phyloP scores from a whole-genome alignment of 2,113 vertebrate genomes.

The Tragelaphus strepsiceros region DNA sequence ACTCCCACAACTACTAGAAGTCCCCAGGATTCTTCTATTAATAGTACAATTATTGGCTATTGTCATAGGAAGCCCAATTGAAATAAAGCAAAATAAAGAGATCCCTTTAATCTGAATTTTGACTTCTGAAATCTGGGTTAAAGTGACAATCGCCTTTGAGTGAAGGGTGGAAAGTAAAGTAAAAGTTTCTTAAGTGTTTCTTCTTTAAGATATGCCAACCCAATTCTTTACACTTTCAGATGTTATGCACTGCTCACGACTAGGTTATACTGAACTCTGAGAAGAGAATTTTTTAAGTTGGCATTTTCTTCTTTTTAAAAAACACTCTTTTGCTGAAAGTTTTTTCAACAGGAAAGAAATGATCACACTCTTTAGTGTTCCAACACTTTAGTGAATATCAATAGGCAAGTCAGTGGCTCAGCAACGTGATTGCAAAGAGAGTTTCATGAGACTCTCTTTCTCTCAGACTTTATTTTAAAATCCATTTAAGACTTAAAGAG shows the following conservation, averaged over 20 bases:
- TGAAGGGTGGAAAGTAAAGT: not conserved
- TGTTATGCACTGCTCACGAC: not conserved
- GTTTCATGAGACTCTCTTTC: not conserved
- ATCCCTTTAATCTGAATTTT: not conserved
- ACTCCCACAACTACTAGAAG: not conserved
- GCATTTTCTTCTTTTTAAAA: conserved; percentile 38
- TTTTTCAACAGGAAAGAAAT: conserved; percentile 48
- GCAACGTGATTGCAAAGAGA: not conserved
- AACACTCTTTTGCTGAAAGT: not conserved
- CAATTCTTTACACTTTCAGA: not conserved
- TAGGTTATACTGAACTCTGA: not conserved
- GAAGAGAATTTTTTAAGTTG: not conserved
- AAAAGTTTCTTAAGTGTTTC: not conserved
- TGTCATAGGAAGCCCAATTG: not conserved
- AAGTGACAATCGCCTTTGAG: not conserved
- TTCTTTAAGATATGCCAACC: not conserved
- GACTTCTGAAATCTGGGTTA: not conserved
- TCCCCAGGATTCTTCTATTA: not conserved
- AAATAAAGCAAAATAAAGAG: not conserved
- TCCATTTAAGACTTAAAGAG: not conserved
- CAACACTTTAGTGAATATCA: not conserved
- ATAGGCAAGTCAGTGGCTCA: conserved; percentile 10
- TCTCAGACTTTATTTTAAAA: conserved; percentile 18
- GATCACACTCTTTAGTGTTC: conserved; percentile 20
- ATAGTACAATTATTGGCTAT: not conserved